Evolutionary conservation across 2,113 vertebrate genomes (phyloP).

Genomic region (Rynchops niger): DNA sequence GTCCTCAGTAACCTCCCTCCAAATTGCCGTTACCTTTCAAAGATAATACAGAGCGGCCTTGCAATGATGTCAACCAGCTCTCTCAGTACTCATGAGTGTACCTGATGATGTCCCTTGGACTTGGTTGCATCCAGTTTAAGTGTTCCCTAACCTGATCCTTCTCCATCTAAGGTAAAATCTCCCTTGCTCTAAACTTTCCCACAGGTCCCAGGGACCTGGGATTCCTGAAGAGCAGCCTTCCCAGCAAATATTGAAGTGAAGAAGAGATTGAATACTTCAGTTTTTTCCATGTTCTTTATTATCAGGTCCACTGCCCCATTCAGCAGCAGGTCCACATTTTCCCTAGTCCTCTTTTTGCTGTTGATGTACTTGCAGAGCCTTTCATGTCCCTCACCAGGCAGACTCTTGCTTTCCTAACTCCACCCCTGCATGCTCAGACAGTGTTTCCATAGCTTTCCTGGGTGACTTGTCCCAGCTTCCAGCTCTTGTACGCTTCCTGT

Average conservation of each 20-base stretch:
- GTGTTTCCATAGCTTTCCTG: neutral
- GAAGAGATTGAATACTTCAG: neutral
- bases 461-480: neutral
- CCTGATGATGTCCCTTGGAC: fast-evolving
- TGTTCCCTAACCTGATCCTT: neutral
- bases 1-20: neutral
- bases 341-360: neutral
- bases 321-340: neutral
- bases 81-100: neutral
- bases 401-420: neutral
- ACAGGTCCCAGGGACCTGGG: neutral
- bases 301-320: neutral
- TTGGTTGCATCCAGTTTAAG: neutral
- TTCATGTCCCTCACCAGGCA: neutral
- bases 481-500: neutral
- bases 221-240: neutral
- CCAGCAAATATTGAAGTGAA: neutral
- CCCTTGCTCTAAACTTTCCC: neutral
- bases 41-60: neutral
- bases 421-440: neutral
- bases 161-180: neutral
- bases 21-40: neutral
- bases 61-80: neutral
- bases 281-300: neutral
- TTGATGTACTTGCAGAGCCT: neutral